Evolutionary conservation across 2,888 invertebrate species (phyloP), one percentile per base, ranked within the genome.

Genomic region (Sphaeridia pumilis): DNA sequence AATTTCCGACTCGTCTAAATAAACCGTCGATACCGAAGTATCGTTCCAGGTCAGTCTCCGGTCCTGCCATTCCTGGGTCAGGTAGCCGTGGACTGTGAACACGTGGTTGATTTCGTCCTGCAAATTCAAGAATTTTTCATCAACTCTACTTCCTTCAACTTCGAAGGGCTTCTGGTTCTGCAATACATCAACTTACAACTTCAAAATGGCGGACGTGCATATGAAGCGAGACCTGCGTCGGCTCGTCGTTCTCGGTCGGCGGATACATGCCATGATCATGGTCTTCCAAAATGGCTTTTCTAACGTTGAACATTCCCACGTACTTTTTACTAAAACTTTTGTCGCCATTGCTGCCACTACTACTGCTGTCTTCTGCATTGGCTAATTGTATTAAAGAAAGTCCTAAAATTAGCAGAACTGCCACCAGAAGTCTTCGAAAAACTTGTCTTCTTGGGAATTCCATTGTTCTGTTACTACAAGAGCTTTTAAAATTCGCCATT

Each of bases 41-140:
- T 75, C 69, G 67, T 84, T 81, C 87, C 87, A 87, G 47, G 74
- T 72, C 3, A 86, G 70, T 52, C 83, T 81, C n/a, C 78, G 76
- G 67, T 87, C 87, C 38, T 68, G 70, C 87, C 87, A 87, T n/a
- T 67, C 67, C 46, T 46, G 4, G 10, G 26, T 38, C 35, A 52
- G 20, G 38, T 46, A 80, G 5, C 73, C 73, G 63, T 78, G 75
- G 1, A 78, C 69, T 0, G 74, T 75, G 63, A 84, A 72, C 49
- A 78, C 73, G n/a, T 79, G 77, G 64, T 75, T 74, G 20, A 72
- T 67, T 67, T 83, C 83, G 66, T 80, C 76, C 66, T 72, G n/a
- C n/a, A n/a, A n/a, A n/a, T n/a, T n/a, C n/a, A n/a, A n/a, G n/a
- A n/a, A n/a, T n/a, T n/a, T n/a, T n/a, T n/a, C n/a, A n/a, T n/a